Conservation (phyloP, 2,113 vertebrate genomes). For the Xiphias gladius region DNA sequence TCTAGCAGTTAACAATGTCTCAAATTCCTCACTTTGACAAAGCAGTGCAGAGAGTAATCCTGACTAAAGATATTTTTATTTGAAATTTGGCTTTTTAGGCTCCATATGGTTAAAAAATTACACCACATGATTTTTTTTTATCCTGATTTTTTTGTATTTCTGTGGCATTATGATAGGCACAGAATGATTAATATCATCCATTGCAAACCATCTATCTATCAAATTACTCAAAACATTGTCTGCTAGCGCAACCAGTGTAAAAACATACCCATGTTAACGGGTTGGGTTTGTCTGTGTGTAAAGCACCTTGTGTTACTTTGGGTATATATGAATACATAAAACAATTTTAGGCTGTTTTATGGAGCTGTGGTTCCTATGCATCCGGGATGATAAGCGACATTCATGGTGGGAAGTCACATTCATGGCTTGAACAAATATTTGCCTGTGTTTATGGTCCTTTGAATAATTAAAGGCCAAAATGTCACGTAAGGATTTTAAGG, state of each 20-base stretch:
- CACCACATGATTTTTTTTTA: too few relatives aligned
- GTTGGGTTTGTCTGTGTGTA: background rate
- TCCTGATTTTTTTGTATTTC: too few relatives aligned
- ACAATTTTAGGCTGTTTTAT: background rate
- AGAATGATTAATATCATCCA: too few relatives aligned
- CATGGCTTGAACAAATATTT: slow-evolving; percentile 7
- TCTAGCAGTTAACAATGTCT: too few relatives aligned
- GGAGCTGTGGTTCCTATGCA: background rate
- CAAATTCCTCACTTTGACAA: too few relatives aligned
- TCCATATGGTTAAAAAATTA: too few relatives aligned
- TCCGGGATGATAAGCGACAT: slow-evolving; percentile 2
- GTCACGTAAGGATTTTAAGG: background rate
- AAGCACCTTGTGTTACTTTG: background rate
- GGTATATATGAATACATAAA: background rate
- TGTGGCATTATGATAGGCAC: too few relatives aligned
- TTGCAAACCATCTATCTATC: too few relatives aligned
- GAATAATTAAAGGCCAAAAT: background rate
- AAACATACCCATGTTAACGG: background rate
- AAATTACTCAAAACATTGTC: too few relatives aligned
- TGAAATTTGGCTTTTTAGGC: background rate
- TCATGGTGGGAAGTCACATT: background rate
- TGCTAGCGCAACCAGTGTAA: background rate
- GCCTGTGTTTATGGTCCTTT: background rate
- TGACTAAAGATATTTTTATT: background rate
- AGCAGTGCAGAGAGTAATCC: too few relatives aligned